These are phyloP conservation scores for Lucifuga dentata DNA, from an alignment of 2,113 vertebrate genomes.

Conservation along the genomic window DNA sequence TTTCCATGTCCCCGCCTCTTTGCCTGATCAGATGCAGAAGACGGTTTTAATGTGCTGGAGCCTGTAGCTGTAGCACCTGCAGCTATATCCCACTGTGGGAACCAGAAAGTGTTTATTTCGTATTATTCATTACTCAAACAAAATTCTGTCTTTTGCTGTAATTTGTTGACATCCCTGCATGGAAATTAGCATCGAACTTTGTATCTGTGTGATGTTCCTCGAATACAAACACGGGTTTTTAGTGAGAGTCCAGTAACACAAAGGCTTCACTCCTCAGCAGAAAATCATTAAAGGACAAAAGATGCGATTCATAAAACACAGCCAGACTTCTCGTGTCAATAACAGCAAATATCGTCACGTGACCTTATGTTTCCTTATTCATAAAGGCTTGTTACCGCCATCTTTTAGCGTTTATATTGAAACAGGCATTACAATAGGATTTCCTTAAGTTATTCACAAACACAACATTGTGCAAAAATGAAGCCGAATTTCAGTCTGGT, in stretches of 20 bases:
- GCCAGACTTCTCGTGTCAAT: too few relatives aligned
- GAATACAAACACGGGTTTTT: conserved; percentile 29
- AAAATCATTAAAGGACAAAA: conserved; percentile 11
- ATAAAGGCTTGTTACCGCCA: too few relatives aligned
- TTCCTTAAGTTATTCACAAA: too few relatives aligned
- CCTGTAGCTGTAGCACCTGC: conserved; percentile 9
- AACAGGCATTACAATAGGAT: too few relatives aligned
- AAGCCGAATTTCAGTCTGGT: too few relatives aligned
- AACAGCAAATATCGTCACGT: too few relatives aligned
- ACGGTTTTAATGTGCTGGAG: conserved; percentile 36
- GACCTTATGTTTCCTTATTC: too few relatives aligned
- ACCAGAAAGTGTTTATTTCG: conserved; percentile 34
- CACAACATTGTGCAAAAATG: too few relatives aligned
- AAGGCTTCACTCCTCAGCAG: background rate
- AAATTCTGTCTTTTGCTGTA: conserved; percentile 44
- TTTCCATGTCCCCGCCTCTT: conserved; percentile 15
- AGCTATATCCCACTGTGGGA: conserved; percentile 19
- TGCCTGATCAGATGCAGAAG: conserved; percentile 5
- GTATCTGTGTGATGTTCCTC: conserved; percentile 1
- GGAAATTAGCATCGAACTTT: conserved; percentile 29
- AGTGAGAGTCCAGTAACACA: conserved; percentile 1
- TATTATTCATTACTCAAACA: conserved; percentile 50
- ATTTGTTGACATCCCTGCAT: conserved; percentile 36
- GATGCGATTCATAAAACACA: too few relatives aligned
- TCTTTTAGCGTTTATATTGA: too few relatives aligned